Evolutionary conservation across 1,140 invertebrate genomes (phyloP).

Genomic region (Apolygus lucorum): DNA sequence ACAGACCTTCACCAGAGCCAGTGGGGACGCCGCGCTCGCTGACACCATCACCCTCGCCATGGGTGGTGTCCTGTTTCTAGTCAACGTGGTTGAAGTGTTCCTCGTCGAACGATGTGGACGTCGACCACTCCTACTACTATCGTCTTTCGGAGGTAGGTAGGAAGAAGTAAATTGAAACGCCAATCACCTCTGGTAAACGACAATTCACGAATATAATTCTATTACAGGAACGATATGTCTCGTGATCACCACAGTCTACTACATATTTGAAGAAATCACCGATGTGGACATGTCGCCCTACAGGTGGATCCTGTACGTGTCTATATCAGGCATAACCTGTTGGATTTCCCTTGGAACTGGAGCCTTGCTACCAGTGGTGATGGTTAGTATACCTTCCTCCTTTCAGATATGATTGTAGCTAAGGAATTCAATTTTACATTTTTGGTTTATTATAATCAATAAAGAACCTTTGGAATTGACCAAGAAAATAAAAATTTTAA

Average conservation of each 20-base stretch:
- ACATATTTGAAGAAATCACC: slow-evolving; percentile 27
- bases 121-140: slow-evolving; percentile 46
- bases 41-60: slow-evolving; percentile 32
- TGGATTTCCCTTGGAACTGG: slow-evolving; percentile 16
- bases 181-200: too few species aligned
- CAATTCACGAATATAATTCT: background rate
- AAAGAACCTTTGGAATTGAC: too few species aligned
- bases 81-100: slow-evolving; percentile 40
- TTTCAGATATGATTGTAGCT: too few species aligned
- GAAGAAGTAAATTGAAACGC: background rate
- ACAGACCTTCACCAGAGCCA: slow-evolving; percentile 28
- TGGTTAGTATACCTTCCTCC: background rate
- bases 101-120: slow-evolving; percentile 44
- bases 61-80: slow-evolving; percentile 36
- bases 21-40: background rate
- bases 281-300: slow-evolving; percentile 4
- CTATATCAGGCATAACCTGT: background rate
- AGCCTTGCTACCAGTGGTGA: slow-evolving; percentile 5
- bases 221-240: slow-evolving; percentile 3
- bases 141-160: slow-evolving; percentile 32
- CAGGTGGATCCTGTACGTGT: slow-evolving; percentile 5
- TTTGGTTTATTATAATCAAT: too few species aligned
- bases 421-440: too few species aligned
- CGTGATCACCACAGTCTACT: slow-evolving; percentile 27
- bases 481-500: too few species aligned